These are phyloP conservation scores for Podiceps cristatus DNA, from an alignment of 2,113 vertebrate species.

Conservation along the genomic window DNA sequence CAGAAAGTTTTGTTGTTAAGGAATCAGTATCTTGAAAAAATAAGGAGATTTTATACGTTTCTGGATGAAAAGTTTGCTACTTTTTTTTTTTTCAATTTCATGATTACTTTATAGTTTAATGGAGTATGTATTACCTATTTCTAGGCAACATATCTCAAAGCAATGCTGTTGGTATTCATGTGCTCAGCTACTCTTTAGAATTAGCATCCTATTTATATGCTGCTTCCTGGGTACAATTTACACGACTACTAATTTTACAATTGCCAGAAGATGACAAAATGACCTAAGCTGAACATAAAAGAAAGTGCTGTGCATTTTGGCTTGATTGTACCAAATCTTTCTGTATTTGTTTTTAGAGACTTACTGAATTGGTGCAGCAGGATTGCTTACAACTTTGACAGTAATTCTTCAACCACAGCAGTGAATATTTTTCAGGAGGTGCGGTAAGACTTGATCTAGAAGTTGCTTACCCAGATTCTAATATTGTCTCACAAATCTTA, in stretches of 20 bases:
- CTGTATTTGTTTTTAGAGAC: constrained; percentile 79
- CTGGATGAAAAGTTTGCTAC: not conserved
- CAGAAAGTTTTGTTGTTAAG: not conserved
- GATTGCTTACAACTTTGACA: constrained; percentile 87
- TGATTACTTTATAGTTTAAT: not conserved
- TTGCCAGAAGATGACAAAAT: not conserved
- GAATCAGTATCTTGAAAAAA: not conserved
- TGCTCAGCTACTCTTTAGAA: not conserved
- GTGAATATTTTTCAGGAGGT: constrained; percentile 95
- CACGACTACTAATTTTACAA: not conserved
- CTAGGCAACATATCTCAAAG: not conserved
- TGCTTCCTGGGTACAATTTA: not conserved
- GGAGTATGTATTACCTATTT: not conserved
- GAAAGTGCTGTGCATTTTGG: not conserved
- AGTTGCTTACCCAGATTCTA: not conserved
- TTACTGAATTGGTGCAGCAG: constrained; percentile 96
- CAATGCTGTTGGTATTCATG: not conserved
- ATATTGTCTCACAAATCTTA: not conserved
- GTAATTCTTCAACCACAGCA: constrained; percentile 80
- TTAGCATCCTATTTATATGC: not conserved
- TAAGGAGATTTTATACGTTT: not conserved
- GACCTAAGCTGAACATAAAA: not conserved
- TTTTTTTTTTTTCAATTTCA: not conserved
- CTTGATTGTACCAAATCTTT: not conserved
- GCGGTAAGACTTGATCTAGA: not conserved